A percentile compares a stretch with the other conserved stretches of the same genome.
Evolutionary conservation across 2,797 vertebrate genomes (phyloP).

Genomic region (Aphelocoma californica): DNA sequence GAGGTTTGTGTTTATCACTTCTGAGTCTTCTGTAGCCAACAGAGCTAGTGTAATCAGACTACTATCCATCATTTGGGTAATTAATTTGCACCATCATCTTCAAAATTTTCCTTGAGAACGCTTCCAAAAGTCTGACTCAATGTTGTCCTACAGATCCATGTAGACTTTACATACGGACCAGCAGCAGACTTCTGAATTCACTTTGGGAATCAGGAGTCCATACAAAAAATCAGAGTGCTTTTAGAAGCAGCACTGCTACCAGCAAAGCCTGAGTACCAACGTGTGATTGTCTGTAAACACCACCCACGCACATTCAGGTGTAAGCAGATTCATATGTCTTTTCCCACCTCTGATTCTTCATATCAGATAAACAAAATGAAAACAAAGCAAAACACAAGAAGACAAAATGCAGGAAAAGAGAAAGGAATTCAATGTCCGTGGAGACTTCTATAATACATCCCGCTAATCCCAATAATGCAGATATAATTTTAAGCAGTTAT

Average conservation of each 20-base stretch:
- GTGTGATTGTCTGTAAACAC: not conserved
- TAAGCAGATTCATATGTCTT: not conserved
- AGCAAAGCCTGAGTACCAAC: fast-evolving
- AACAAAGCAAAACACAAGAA: not conserved
- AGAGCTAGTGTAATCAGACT: not conserved
- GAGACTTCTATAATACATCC: not conserved
- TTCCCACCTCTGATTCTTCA: not conserved
- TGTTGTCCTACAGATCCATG: not conserved
- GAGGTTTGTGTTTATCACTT: not conserved
- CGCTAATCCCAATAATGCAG: not conserved
- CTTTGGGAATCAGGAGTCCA: not conserved
- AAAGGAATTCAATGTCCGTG: not conserved
- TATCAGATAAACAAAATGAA: not conserved
- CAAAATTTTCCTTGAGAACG: not conserved
- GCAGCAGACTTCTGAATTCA: not conserved
- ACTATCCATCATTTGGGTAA: not conserved
- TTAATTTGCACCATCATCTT: not conserved
- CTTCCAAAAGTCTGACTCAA: not conserved
- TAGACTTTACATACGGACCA: fast-evolving
- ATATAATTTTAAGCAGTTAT: not conserved
- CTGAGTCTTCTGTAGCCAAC: not conserved
- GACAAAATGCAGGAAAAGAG: not conserved
- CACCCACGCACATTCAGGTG: fast-evolving
- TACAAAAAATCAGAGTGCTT: not conserved
- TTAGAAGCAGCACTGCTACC: not conserved